These are phyloP conservation scores for Cataglyphis altisquamis DNA, from an alignment of 2,888 invertebrate genomes.

Conservation along the genomic window DNA sequence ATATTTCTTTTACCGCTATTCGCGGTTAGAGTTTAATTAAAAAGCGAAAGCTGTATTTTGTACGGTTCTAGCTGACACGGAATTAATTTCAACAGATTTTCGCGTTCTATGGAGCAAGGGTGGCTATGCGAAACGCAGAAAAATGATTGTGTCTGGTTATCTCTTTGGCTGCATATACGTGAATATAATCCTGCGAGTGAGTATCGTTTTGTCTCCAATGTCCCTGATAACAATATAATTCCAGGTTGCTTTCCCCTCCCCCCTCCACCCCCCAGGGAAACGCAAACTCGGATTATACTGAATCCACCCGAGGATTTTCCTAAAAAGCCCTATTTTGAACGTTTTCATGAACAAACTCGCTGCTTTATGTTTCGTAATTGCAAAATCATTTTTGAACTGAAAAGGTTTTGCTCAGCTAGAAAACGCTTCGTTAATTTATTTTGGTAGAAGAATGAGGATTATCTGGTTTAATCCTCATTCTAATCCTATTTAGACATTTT, in stretches of 20 bases:
- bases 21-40: neutral
- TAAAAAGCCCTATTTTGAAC: neutral
- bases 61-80: neutral
- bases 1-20: neutral
- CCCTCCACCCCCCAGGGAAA: neutral
- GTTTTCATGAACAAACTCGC: conserved; percentile 17
- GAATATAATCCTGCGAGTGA: conserved; percentile 19
- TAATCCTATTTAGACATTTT: neutral
- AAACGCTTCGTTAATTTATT: neutral
- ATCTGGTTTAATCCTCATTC: neutral
- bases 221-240: conserved; percentile 58
- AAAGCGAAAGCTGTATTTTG: conserved; percentile 3
- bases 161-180: conserved; percentile 19
- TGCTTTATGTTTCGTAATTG: conserved; percentile 3
- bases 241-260: conserved; percentile 17
- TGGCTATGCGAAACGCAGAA: conserved; percentile 34
- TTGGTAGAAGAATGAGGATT: neutral
- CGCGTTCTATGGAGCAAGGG: conserved; percentile 13
- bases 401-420: neutral
- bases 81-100: conserved; percentile 38
- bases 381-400: conserved; percentile 30
- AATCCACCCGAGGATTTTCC: conserved; percentile 27
- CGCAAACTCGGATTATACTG: conserved; percentile 28
- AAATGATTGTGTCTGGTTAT: conserved; percentile 37
- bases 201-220: conserved; percentile 44